These are phyloP conservation scores for Clinocottus analis DNA, from an alignment of 2,113 vertebrate genomes.

Conservation along the genomic window DNA sequence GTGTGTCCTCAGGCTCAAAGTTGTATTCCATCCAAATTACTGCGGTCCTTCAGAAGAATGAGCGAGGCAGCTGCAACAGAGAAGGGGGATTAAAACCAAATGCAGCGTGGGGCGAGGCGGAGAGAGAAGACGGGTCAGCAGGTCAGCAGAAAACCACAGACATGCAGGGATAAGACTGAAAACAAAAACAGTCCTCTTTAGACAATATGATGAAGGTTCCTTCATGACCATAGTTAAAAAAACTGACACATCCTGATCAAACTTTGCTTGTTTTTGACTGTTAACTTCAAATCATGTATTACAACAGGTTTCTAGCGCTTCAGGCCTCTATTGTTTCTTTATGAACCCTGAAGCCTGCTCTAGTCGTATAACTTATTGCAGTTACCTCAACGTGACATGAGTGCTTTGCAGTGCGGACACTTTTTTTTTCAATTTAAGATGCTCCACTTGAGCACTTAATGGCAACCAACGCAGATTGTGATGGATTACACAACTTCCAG, in stretches of 20 bases:
- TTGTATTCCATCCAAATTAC: neutral
- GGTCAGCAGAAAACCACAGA: constrained; percentile 1
- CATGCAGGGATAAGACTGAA: neutral
- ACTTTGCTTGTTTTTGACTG: neutral
- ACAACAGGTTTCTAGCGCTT: neutral
- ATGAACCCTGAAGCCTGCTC: neutral
- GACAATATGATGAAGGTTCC: neutral
- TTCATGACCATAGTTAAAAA: neutral
- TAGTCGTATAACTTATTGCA: neutral
- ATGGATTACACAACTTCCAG: neutral
- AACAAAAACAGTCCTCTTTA: neutral
- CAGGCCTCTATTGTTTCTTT: neutral
- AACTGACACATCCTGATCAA: neutral
- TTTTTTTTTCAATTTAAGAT: neutral
- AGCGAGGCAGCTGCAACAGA: constrained; percentile 41
- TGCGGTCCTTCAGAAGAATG: constrained; percentile 22
- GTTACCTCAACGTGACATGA: neutral
- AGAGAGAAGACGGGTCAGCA: neutral
- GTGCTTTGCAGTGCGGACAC: neutral
- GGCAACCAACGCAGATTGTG: neutral
- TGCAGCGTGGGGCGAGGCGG: neutral
- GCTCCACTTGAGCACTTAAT: neutral
- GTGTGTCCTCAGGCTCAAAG: neutral
- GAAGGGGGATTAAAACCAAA: constrained; percentile 45
- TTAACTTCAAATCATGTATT: neutral